A percentile compares a stretch with the other conserved stretches of the same genome.
phyloP scores from a whole-genome alignment of 2,113 vertebrate species.

The Megaleporinus macrocephalus region DNA sequence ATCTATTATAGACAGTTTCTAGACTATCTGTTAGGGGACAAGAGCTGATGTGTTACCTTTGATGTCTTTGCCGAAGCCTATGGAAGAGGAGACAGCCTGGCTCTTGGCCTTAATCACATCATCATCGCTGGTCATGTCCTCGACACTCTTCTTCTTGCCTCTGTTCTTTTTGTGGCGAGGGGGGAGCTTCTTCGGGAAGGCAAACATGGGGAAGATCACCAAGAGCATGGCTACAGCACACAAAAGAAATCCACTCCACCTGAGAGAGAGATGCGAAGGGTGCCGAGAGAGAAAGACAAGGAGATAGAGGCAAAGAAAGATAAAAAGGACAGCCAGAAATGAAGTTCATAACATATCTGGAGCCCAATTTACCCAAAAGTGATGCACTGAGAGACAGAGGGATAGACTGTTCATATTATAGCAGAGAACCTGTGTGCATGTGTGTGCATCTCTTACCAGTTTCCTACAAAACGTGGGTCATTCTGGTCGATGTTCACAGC shows the following conservation, averaged over 20 bases:
- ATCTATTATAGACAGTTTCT: neutral
- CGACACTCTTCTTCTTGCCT: slow-evolving; percentile 84
- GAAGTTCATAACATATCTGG: neutral
- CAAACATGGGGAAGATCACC: slow-evolving; percentile 99
- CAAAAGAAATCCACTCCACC: slow-evolving; percentile 99
- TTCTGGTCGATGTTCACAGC: slow-evolving; percentile 90
- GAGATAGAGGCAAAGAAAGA: neutral
- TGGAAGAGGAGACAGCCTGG: slow-evolving; percentile 85
- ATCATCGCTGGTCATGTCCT: slow-evolving; percentile 85
- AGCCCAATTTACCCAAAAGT: neutral
- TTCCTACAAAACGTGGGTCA: slow-evolving; percentile 96
- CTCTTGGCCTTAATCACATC: slow-evolving; percentile 92
- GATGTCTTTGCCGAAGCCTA: slow-evolving; percentile 94
- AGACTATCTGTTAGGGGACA: too few relatives aligned
- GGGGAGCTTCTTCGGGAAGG: slow-evolving; percentile 97
- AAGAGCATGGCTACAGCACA: slow-evolving; percentile 96
- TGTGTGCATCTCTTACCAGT: slow-evolving; percentile 85
- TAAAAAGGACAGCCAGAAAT: neutral
- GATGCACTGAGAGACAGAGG: neutral
- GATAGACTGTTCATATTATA: neutral
- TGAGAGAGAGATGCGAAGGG: slow-evolving; percentile 53
- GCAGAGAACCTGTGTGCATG: neutral
- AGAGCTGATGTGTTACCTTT: slow-evolving; percentile 76
- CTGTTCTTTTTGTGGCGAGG: slow-evolving; percentile 95
- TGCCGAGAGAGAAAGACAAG: neutral